Evolutionary conservation across 2,888 invertebrate species (phyloP).

Genomic region (Drosophila picticornis): DNA sequence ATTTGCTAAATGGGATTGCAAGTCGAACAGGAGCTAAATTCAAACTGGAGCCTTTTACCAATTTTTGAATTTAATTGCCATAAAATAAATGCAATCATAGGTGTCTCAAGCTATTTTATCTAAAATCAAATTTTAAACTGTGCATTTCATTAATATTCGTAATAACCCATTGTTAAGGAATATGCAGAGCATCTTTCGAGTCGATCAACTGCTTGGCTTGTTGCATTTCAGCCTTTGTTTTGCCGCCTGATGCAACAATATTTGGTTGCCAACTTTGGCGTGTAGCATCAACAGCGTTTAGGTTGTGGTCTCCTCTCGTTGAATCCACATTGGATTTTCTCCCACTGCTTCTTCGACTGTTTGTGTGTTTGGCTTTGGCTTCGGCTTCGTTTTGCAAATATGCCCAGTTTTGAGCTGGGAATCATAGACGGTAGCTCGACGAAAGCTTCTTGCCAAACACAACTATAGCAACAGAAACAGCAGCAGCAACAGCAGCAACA

Average conservation of each 20-base stretch:
- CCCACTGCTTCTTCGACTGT: slow-evolving; percentile 19
- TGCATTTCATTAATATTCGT: neutral
- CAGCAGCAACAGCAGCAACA: neutral
- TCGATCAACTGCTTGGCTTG: slow-evolving; percentile 19
- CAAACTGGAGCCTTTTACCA: neutral
- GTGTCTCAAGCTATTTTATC: neutral
- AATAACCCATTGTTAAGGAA: neutral
- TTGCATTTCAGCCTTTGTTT: slow-evolving; percentile 43
- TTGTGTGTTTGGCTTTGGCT: slow-evolving; percentile 49
- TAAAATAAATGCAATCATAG: neutral
- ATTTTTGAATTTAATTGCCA: neutral
- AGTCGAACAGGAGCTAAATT: neutral
- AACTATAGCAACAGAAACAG: slow-evolving; percentile 26
- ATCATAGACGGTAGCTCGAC: slow-evolving; percentile 53
- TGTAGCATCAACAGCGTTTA: slow-evolving; percentile 74
- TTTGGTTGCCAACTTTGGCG: slow-evolving; percentile 76
- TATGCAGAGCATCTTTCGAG: slow-evolving; percentile 18
- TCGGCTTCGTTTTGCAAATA: slow-evolving; percentile 60
- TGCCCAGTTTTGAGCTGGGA: slow-evolving; percentile 50
- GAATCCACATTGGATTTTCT: slow-evolving; percentile 21
- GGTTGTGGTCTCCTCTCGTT: slow-evolving; percentile 57
- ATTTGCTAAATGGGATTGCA: neutral
- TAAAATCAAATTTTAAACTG: neutral
- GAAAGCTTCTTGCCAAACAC: slow-evolving; percentile 50
- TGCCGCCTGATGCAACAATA: slow-evolving; percentile 70